phyloP scores from a whole-genome alignment of 1,140 invertebrate genomes.

The Helicoverpa armigera region DNA sequence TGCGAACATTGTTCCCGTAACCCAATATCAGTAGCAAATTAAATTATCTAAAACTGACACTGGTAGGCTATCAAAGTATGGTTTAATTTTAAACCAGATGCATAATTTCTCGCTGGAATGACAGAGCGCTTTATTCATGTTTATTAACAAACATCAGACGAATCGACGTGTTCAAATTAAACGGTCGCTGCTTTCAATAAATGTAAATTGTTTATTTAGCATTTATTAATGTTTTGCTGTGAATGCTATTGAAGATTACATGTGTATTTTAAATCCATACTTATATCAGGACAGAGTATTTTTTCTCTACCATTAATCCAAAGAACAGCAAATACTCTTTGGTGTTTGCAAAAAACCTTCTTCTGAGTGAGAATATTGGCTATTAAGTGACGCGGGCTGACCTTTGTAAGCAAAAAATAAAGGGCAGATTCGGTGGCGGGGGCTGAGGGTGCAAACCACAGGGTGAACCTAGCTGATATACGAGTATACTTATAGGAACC shows the following conservation, averaged over 20 bases:
- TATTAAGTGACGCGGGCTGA: too few species aligned
- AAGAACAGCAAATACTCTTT: too few species aligned
- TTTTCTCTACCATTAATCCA: too few species aligned
- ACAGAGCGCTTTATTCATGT: not conserved
- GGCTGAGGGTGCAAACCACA: too few species aligned
- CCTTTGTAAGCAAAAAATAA: too few species aligned
- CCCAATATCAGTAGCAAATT: not conserved
- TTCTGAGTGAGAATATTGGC: too few species aligned
- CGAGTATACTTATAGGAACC: too few species aligned
- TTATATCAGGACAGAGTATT: too few species aligned
- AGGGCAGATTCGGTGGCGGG: too few species aligned
- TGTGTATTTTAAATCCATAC: not conserved
- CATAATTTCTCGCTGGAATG: slow-evolving; percentile 5
- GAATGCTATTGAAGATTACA: not conserved
- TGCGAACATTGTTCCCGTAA: too few species aligned
- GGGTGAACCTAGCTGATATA: too few species aligned
- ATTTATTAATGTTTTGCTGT: not conserved
- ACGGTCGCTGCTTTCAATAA: slow-evolving; percentile 5
- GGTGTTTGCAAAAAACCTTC: too few species aligned
- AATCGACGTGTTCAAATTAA: slow-evolving; percentile 20
- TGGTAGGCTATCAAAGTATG: not conserved
- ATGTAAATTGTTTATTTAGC: slow-evolving; percentile 13
- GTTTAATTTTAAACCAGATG: slow-evolving; percentile 12
- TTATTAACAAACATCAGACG: not conserved
- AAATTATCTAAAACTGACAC: slow-evolving; percentile 1